Evolutionary conservation across 2,113 vertebrate genomes (phyloP).

Genomic region (Equus przewalskii): DNA sequence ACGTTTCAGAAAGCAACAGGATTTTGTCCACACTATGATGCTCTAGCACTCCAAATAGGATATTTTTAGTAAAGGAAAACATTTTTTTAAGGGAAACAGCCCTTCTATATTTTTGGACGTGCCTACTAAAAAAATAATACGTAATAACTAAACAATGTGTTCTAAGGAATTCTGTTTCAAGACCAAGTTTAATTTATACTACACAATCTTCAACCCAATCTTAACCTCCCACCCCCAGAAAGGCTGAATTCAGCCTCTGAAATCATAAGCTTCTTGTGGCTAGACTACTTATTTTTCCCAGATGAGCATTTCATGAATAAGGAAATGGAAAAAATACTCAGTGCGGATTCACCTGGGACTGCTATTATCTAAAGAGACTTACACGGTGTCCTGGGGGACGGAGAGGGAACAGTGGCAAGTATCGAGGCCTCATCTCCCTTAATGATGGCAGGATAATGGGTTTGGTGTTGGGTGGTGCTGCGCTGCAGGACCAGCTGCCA

Average conservation of each 20-base stretch:
- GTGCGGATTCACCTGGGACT: not conserved
- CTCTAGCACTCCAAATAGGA: not conserved
- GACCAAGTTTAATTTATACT: conserved; percentile 53
- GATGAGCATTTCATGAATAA: conserved; percentile 69
- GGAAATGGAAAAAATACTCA: conserved; percentile 55
- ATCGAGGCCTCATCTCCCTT: not conserved
- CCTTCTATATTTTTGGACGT: conserved; percentile 53
- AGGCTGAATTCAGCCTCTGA: not conserved
- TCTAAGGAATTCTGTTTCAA: conserved; percentile 37
- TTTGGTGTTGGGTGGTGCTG: conserved; percentile 38
- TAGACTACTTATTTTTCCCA: not conserved
- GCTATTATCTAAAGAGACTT: conserved; percentile 20
- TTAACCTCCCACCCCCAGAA: not conserved
- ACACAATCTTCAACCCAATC: not conserved
- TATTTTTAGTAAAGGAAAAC: conserved; percentile 45
- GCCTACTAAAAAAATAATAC: conserved; percentile 39
- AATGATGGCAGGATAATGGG: conserved; percentile 73
- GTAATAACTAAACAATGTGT: conserved; percentile 45
- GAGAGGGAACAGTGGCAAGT: not conserved
- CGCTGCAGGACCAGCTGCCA: conserved; percentile 50
- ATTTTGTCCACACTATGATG: not conserved
- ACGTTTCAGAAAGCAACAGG: not conserved
- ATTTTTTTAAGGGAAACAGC: not conserved
- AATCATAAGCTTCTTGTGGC: not conserved
- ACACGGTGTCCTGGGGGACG: not conserved